phyloP scores from a whole-genome alignment of 30 jellyfish, hydroid and myxozoan genomes.

The Pseudorhiza aurosa region DNA sequence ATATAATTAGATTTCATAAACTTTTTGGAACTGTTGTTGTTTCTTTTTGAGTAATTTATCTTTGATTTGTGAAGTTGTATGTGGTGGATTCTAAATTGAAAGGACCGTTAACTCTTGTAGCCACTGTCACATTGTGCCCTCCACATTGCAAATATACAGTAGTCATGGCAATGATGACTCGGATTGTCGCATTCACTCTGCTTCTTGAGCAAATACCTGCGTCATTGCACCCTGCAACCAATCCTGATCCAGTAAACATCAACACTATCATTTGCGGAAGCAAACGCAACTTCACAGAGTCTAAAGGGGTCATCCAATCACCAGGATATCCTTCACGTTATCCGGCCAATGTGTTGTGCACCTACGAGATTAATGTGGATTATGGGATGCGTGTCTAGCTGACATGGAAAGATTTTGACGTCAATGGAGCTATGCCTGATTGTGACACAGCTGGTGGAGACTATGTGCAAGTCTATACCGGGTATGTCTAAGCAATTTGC shows the following conservation, averaged over 20 bases:
- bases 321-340: slow-evolving; percentile 48
- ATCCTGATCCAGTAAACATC: neutral
- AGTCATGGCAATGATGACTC: too few species aligned
- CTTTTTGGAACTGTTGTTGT: too few species aligned
- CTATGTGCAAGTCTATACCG: slow-evolving; percentile 33
- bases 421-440: slow-evolving; percentile 67
- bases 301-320: neutral
- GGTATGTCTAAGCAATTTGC: slow-evolving; percentile 33
- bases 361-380: slow-evolving; percentile 38
- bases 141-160: too few species aligned
- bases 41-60: too few species aligned
- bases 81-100: too few species aligned
- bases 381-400: slow-evolving; percentile 30
- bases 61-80: too few species aligned
- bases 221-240: slow-evolving; percentile 17
- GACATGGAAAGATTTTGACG: slow-evolving; percentile 50
- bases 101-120: too few species aligned
- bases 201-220: too few species aligned
- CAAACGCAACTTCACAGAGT: neutral
- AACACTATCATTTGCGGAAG: slow-evolving; percentile 13
- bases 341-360: slow-evolving; percentile 39
- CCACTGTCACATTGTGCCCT: too few species aligned
- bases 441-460: slow-evolving; percentile 34
- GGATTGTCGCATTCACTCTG: too few species aligned
- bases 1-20: too few species aligned